A percentile compares a stretch with the other conserved stretches of the same genome.
phyloP scores from a whole-genome alignment of 2,888 invertebrate genomes.

The Aspidiotus rigidus region DNA sequence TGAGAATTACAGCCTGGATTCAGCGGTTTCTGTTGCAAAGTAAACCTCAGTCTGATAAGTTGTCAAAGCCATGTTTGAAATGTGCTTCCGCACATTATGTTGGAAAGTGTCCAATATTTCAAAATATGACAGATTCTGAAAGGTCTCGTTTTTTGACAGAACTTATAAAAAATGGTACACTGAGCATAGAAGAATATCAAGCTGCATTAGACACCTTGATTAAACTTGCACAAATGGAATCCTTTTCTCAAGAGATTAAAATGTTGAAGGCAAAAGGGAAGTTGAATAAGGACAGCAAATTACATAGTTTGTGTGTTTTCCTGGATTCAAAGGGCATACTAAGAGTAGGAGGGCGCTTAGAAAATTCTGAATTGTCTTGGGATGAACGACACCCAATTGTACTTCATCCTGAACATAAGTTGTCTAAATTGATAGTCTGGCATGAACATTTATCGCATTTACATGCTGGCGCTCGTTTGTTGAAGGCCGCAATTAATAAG shows the following conservation, averaged over 20 bases:
- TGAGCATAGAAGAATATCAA: background rate
- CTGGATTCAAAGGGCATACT: slow-evolving; percentile 35
- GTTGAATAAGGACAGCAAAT: background rate
- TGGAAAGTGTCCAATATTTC: too few relatives aligned
- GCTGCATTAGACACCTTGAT: background rate
- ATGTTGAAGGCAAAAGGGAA: background rate
- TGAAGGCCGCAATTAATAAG: background rate
- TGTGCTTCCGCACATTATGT: too few relatives aligned
- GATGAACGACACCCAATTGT: slow-evolving; percentile 35
- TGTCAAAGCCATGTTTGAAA: too few relatives aligned
- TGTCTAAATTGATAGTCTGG: slow-evolving; percentile 32
- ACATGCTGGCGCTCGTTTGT: slow-evolving; percentile 36
- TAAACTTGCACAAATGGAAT: background rate
- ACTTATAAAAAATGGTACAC: too few relatives aligned
- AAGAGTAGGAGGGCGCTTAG: slow-evolving; percentile 37
- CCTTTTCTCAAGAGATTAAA: background rate
- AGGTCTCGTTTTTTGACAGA: background rate
- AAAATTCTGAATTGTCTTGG: slow-evolving; percentile 26
- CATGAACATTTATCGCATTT: slow-evolving; percentile 35
- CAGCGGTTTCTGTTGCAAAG: background rate
- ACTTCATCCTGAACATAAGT: slow-evolving; percentile 24
- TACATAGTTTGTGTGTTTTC: slow-evolving; percentile 34
- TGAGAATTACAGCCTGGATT: background rate
- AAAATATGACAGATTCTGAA: too few relatives aligned
- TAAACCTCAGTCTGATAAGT: too few relatives aligned